Evolutionary conservation across 2,888 invertebrate genomes (phyloP).

Genomic region (Choreutis nemorana): DNA sequence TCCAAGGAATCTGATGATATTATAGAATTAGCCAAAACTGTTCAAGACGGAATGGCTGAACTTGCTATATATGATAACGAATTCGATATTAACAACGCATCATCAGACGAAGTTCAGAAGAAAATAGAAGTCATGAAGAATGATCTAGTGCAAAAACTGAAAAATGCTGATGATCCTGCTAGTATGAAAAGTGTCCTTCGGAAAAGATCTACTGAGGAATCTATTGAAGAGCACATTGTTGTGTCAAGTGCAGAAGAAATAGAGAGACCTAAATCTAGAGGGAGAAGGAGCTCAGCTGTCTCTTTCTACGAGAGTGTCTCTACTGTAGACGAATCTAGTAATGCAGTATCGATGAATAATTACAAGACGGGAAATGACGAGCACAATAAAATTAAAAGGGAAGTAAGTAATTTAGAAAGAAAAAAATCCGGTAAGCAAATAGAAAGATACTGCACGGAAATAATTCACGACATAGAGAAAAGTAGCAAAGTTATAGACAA

Average conservation of each 20-base stretch:
- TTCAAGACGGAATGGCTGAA: slow-evolving; percentile 65
- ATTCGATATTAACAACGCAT: slow-evolving; percentile 21
- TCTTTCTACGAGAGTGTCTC: slow-evolving; percentile 32
- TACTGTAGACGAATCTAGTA: no score
- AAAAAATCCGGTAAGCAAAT: slow-evolving; percentile 33
- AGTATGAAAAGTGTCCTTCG: slow-evolving; percentile 40
- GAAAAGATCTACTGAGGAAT: slow-evolving; percentile 37
- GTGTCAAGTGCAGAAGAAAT: slow-evolving; percentile 22
- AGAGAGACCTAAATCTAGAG: slow-evolving; percentile 46
- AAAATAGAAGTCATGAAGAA: slow-evolving; percentile 46
- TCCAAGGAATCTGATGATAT: slow-evolving; percentile 50
- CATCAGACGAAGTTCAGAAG: slow-evolving; percentile 35
- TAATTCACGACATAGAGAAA: slow-evolving; percentile 51
- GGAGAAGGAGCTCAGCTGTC: slow-evolving; percentile 36
- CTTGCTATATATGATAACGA: slow-evolving; percentile 44
- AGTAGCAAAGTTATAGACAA: slow-evolving; percentile 54
- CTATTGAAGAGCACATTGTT: slow-evolving; percentile 38
- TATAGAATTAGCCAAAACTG: slow-evolving; percentile 58
- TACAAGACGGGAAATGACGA: slow-evolving; percentile 21
- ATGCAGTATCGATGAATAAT: slow-evolving; percentile 22
- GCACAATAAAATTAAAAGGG: slow-evolving; percentile 20
- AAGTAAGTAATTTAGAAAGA: slow-evolving; percentile 26
- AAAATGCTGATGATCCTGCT: slow-evolving; percentile 28
- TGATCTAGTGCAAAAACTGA: slow-evolving; percentile 49
- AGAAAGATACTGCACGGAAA: slow-evolving; percentile 51